phyloP scores from a whole-genome alignment of 2,113 vertebrate species.

The Pelobates fuscus region DNA sequence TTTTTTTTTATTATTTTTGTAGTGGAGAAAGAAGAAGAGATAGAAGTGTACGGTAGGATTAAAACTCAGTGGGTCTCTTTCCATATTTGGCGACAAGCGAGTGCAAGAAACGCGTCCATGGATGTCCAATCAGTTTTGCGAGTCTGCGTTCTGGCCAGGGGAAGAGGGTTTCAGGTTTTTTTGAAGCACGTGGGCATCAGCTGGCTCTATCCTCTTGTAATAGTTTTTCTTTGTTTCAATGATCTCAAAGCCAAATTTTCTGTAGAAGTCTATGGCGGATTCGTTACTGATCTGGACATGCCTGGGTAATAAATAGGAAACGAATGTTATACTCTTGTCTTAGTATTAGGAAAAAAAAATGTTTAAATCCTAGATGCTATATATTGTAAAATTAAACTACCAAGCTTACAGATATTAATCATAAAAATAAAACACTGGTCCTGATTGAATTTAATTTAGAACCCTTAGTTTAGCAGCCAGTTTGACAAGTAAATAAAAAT shows the following conservation, averaged over 20 bases:
- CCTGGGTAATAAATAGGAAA: conserved; percentile 62
- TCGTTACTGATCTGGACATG: conserved; percentile 99
- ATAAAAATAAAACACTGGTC: too few species aligned
- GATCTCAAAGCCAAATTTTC: conserved; percentile 98
- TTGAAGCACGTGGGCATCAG: conserved; percentile 97
- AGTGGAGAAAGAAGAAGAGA: conserved; percentile 56
- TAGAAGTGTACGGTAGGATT: conserved; percentile 37
- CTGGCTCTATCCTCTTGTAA: conserved; percentile 99
- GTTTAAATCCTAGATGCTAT: too few species aligned
- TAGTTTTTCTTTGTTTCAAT: conserved; percentile 99
- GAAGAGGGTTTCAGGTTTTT: conserved; percentile 90
- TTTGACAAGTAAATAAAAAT: too few species aligned
- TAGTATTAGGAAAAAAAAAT: too few species aligned
- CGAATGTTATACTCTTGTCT: too few species aligned
- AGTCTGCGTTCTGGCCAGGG: conserved; percentile 82
- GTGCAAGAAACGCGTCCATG: conserved; percentile 75
- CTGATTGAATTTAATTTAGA: too few species aligned
- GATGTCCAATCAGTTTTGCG: conserved; percentile 78
- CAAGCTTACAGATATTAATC: too few species aligned
- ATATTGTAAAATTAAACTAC: too few species aligned
- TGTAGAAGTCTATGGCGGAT: conserved; percentile 98
- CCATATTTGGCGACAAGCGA: conserved; percentile 81
- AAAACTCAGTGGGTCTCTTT: conserved; percentile 69
- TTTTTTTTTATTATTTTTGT: conserved; percentile 51
- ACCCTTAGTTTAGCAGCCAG: too few species aligned